Percentiles rank a stretch among this genome's conserved stretches.
These are phyloP conservation scores for Platichthys flesus DNA, from an alignment of 2,113 vertebrate species.

Conservation along the genomic window DNA sequence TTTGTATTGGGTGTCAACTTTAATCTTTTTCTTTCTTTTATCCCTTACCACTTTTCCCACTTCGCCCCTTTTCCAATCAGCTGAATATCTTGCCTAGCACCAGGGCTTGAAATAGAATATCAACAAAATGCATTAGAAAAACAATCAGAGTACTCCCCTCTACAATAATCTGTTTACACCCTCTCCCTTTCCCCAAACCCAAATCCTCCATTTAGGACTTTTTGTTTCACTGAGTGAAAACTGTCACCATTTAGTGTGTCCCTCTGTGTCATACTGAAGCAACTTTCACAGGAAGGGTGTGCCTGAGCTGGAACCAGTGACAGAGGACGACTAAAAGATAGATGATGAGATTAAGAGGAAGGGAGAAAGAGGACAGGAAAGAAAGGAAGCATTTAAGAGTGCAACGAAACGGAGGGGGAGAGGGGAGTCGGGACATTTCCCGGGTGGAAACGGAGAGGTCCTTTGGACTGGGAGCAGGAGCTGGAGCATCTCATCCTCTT, in stretches of 20 bases:
- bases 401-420: slow-evolving; percentile 8
- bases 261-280: slow-evolving; percentile 3
- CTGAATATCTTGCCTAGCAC: slow-evolving; percentile 42
- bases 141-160: slow-evolving; percentile 31
- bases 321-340: slow-evolving; percentile 34
- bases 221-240: slow-evolving; percentile 21
- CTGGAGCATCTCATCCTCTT: slow-evolving; percentile 18
- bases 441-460: slow-evolving; percentile 34
- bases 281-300: slow-evolving; percentile 15
- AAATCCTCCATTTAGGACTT: background rate
- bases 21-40: background rate
- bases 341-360: slow-evolving; percentile 45
- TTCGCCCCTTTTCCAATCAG: slow-evolving; percentile 23
- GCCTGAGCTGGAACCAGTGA: slow-evolving; percentile 22
- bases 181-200: background rate
- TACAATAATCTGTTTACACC: slow-evolving; percentile 48
- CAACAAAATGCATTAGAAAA: slow-evolving; percentile 47
- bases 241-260: slow-evolving; percentile 7
- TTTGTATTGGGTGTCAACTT: background rate
- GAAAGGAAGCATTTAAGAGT: slow-evolving; percentile 3
- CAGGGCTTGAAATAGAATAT: slow-evolving; percentile 47
- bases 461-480: background rate
- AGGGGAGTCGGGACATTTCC: slow-evolving; percentile 35
- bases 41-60: slow-evolving; percentile 2
- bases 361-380: slow-evolving; percentile 2